Evolutionary conservation across 2,113 vertebrate species (phyloP), one percentile per base, ranked within the genome.

Genomic region (Serinus canaria): DNA sequence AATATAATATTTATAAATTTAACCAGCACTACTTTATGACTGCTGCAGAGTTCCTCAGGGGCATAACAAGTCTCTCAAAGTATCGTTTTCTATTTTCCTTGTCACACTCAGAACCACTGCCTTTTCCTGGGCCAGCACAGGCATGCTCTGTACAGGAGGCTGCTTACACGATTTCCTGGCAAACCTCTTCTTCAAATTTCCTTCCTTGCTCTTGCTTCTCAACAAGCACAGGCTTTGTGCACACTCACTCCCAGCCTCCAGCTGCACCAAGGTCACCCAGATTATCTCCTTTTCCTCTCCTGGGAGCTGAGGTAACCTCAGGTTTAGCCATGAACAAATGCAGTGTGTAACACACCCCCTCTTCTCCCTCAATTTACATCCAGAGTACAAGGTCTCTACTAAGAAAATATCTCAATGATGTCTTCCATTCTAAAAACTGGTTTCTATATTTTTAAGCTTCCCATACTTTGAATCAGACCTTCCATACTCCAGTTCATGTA

Each of bases 81-180:
- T 5, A 21, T 13, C 7, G 2, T 62, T 69, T 43, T 41, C 30
- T 23, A 0, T 33, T 59, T 75, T 39, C 56, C 24, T 19, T 24
- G 37, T 21, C 43, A 46, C 21, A 3, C 27, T 43, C 35, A 27
- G 67, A 53, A 49, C 39, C 1, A 0, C 44, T 47, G 17, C 39
- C 67, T 83, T 62, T 59, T 22, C 25, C 22, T 30, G 30, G 20
- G 3, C 22, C 4, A 2, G 14, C 4, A 3, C 12, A 56, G 37
- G 10, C 0, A 0, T 27, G 11, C n/a, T 35, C 25, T n/a, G 6
- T 28, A 22, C 24, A 37, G 63, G 15, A 12, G 17, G 25, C 15
- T 58, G 17, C 37, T 62, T 41, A 25, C 17, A 31, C 0, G 0
- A 80, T 82, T 35, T 28, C 62, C 33, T 60, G 27, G 35, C 70